Conservation (phyloP, 2,113 vertebrate genomes). For the Elaphurus davidianus region DNA sequence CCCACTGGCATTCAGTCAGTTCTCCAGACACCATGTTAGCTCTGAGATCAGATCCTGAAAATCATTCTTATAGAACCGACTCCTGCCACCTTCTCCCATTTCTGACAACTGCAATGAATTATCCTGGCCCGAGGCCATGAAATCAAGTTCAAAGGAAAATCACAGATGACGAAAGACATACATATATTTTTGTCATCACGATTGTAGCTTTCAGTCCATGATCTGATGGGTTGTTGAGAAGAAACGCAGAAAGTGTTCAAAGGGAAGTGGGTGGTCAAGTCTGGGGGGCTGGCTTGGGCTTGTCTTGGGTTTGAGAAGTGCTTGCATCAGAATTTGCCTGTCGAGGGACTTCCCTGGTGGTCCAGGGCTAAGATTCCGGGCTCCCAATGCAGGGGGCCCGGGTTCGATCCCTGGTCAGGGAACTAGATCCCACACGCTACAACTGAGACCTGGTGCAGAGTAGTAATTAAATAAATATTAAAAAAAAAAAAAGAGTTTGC, state of each 20-base stretch:
- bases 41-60: neutral
- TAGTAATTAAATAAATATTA: neutral
- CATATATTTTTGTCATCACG: neutral
- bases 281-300: neutral
- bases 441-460: neutral
- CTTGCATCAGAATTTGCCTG: neutral
- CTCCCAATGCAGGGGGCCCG: neutral
- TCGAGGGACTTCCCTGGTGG: neutral
- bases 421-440: neutral
- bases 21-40: neutral
- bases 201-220: neutral
- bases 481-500: neutral
- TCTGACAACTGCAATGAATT: neutral
- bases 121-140: neutral
- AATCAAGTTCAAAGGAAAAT: neutral
- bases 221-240: neutral
- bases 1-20: rapidly evolving
- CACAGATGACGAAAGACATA: neutral
- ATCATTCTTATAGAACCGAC: neutral
- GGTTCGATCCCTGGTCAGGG: neutral
- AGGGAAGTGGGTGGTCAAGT: neutral
- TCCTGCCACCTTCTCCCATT: neutral
- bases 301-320: too few species aligned
- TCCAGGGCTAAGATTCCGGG: neutral
- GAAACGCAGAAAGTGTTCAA: neutral